phyloP scores from a whole-genome alignment of 2,113 vertebrate species.

The Pandion haliaetus region DNA sequence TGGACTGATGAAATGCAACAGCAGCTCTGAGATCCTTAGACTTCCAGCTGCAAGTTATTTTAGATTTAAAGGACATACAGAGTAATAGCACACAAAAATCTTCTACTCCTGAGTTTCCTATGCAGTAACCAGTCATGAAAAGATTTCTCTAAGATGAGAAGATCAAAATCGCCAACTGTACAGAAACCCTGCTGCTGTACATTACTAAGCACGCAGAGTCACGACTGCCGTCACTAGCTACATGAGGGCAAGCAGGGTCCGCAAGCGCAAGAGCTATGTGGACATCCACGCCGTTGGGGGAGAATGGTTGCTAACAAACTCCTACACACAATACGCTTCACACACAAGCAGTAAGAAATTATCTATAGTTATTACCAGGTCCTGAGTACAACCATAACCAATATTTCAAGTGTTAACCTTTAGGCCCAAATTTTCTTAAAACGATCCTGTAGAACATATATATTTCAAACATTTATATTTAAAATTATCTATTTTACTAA shows the following conservation, averaged over 20 bases:
- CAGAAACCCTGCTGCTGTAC: background rate
- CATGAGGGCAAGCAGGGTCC: fast-evolving
- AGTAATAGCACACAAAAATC: background rate
- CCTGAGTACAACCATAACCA: constrained; percentile 41
- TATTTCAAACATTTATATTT: background rate
- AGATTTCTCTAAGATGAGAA: background rate
- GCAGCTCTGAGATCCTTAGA: background rate
- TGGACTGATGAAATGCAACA: background rate
- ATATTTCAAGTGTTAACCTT: background rate
- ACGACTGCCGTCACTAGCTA: background rate
- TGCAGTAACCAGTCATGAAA: background rate
- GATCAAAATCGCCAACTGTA: background rate
- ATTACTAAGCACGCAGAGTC: background rate
- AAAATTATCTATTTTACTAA: background rate
- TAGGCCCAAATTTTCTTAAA: background rate
- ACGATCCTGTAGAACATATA: background rate
- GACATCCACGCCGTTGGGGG: fast-evolving
- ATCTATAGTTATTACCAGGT: background rate
- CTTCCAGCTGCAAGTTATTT: background rate
- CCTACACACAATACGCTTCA: background rate
- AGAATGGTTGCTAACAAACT: background rate
- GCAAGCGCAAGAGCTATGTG: fast-evolving
- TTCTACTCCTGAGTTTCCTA: background rate
- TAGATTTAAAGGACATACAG: background rate
- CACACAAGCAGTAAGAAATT: background rate